A percentile compares a stretch with the other conserved stretches of the same genome.
phyloP scores from a whole-genome alignment of 2,797 vertebrate genomes.

The Helicolenus hilgendorfi region DNA sequence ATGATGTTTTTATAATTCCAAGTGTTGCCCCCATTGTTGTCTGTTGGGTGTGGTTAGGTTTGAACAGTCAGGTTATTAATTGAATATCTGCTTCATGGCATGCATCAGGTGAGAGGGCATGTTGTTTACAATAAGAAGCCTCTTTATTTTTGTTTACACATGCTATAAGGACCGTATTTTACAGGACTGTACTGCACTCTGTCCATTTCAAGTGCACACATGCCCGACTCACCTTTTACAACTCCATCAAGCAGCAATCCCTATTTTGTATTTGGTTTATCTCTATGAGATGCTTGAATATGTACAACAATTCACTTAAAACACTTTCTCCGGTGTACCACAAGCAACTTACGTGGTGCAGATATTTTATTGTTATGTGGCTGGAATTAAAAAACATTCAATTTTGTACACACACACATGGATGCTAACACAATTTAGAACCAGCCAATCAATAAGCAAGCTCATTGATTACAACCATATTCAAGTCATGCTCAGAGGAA shows the following conservation, averaged over 20 bases:
- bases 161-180: constrained; percentile 54
- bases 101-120: constrained; percentile 72
- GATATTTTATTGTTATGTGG: background rate
- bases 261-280: constrained; percentile 47
- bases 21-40: constrained; percentile 46
- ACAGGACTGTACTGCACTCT: constrained; percentile 58
- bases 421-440: constrained; percentile 33
- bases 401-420: constrained; percentile 24
- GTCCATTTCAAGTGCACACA: constrained; percentile 57
- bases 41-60: constrained; percentile 82
- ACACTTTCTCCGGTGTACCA: background rate
- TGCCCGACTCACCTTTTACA: constrained; percentile 78
- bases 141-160: background rate
- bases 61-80: constrained; percentile 49
- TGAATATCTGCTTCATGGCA: constrained; percentile 67
- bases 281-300: constrained; percentile 88
- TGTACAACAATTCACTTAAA: constrained; percentile 46
- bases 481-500: constrained; percentile 85
- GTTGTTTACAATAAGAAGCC: constrained; percentile 5
- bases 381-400: background rate
- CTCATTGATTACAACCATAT: constrained; percentile 74
- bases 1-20: constrained; percentile 5
- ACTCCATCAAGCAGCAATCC: constrained; percentile 66
- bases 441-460: constrained; percentile 45
- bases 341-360: constrained; percentile 27